phyloP scores from a whole-genome alignment of 2,888 invertebrate species.

The Mesochorus sp. region DNA sequence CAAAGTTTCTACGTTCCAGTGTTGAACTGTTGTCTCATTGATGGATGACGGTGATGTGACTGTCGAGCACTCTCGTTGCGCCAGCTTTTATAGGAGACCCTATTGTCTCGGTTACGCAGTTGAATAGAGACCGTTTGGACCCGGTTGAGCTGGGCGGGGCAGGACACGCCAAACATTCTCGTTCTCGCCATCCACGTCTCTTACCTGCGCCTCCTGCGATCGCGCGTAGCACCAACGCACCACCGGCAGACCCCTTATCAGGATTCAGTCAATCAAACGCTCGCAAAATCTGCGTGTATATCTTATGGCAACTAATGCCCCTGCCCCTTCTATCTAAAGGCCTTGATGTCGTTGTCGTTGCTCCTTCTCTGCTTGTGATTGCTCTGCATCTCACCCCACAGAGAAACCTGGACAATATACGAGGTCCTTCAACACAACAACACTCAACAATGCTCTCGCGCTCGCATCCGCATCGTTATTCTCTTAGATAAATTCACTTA shows the following conservation, averaged over 20 bases:
- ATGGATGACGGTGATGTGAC: constrained; percentile 73
- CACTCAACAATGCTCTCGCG: constrained; percentile 19
- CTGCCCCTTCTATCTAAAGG: constrained; percentile 8
- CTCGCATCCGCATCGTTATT: constrained; percentile 4
- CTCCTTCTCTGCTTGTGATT: constrained; percentile 6
- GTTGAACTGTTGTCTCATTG: constrained; percentile 61
- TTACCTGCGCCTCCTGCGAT: constrained; percentile 37
- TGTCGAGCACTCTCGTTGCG: constrained; percentile 62
- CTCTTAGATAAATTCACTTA: background rate
- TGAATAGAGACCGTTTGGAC: constrained; percentile 51
- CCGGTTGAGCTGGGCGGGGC: constrained; percentile 76
- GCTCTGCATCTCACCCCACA: constrained; percentile 11
- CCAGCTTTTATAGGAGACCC: constrained; percentile 76
- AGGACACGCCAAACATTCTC: constrained; percentile 78
- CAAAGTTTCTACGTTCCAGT: constrained; percentile 2
- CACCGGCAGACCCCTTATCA: constrained; percentile 66
- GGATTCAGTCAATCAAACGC: constrained; percentile 64
- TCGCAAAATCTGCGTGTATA: constrained; percentile 58
- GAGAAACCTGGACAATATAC: constrained; percentile 5
- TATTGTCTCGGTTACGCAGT: constrained; percentile 63
- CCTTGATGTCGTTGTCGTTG: constrained; percentile 39
- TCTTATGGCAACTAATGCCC: constrained; percentile 62
- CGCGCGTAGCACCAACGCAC: constrained; percentile 51
- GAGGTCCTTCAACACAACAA: constrained; percentile 24
- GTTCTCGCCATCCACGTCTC: constrained; percentile 60